Evolutionary conservation across 2,113 vertebrate genomes (phyloP), one percentile per base, ranked within the genome.

Genomic region (Tichodroma muraria): DNA sequence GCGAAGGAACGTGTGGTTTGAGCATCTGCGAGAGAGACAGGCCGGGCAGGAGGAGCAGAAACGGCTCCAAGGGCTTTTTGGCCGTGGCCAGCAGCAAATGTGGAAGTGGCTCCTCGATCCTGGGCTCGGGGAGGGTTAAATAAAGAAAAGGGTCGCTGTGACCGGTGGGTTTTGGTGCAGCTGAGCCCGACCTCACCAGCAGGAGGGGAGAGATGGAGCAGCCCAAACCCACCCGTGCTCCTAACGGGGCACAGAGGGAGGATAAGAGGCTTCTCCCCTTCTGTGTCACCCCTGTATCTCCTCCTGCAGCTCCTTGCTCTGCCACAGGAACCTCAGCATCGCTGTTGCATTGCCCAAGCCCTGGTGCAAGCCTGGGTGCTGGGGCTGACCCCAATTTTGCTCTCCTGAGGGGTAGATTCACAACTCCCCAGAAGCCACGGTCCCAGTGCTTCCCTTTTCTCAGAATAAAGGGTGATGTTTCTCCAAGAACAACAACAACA

Each of bases 381-480:
- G 79, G 15, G 20, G 35, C 1, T 86, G 44, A 56, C 60, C 23
- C 52, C 49, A 25, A 0, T 38, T 86, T 70, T 38, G 38, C 56
- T 71, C 14, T 84, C 81, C 87, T 0, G 6, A 40, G 60, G 49
- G 69, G 57, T 25, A 81, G 87, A 72, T 40, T 12, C 80, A 94
- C 66, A 83, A 31, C 61, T 35, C 90, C 10, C 23, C 96, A 81
- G 95, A 59, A 35, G 33, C 10, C 14, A 61, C 25, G 53, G 80
- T 73, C 84, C 72, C 13, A 8, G 5, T 3, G 68, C 97, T 98
- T 98, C 98, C 97, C 92, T 93, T 98, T 97, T 98, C 97, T 94
- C 53, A 5, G 44, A 56, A 96, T 9, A 23, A 70, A 90, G 42
- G 15, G 4, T 30, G 73, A 83, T 59, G 65, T 21, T 92, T 79